These are phyloP conservation scores for Aphelocoma californica DNA, from an alignment of 2,797 vertebrate species.

Conservation along the genomic window DNA sequence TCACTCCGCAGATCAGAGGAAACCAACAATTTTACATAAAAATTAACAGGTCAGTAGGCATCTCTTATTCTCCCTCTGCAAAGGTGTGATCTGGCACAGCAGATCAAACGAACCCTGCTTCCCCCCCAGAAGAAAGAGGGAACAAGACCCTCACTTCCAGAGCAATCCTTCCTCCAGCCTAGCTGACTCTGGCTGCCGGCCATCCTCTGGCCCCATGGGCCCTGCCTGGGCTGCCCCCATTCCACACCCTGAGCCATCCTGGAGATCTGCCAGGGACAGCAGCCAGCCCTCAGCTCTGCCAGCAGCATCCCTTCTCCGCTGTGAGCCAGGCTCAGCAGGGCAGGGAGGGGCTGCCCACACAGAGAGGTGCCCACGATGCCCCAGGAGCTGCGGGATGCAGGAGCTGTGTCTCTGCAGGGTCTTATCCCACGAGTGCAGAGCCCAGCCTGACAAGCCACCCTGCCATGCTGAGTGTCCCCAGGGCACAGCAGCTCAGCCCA, in stretches of 20 bases:
- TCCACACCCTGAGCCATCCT: background rate
- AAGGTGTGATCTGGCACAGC: background rate
- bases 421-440: rapidly evolving
- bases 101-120: background rate
- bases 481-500: background rate
- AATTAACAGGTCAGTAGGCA: background rate
- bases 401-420: background rate
- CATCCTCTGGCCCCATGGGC: background rate
- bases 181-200: background rate
- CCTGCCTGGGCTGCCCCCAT: background rate
- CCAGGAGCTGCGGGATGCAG: background rate
- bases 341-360: background rate
- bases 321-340: background rate
- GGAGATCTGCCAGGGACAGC: background rate
- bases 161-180: background rate
- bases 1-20: background rate
- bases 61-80: background rate
- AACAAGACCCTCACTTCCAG: background rate
- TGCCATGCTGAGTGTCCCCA: background rate
- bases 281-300: background rate
- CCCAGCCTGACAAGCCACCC: background rate
- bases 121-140: background rate
- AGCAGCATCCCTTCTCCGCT: background rate
- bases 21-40: background rate
- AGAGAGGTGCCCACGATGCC: rapidly evolving